These are phyloP conservation scores for Cheiracanthium punctorium DNA, from an alignment of 2,888 invertebrate species.

Conservation along the genomic window DNA sequence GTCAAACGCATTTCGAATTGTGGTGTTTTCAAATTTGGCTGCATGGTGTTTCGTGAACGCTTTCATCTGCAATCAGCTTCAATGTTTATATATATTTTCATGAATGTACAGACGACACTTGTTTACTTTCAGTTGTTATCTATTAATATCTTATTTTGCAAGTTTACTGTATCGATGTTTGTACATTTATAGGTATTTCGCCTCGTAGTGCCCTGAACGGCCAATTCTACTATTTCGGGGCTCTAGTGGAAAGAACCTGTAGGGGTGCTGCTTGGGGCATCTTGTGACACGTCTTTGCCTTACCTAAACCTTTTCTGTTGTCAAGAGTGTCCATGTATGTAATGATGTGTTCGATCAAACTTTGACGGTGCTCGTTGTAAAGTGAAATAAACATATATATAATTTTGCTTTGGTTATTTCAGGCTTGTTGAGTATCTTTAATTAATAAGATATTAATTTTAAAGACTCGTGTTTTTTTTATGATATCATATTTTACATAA, in stretches of 20 bases:
- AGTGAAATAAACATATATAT: conserved; percentile 53
- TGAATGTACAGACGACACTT: not conserved
- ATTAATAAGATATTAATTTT: too few species aligned
- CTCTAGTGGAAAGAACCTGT: conserved; percentile 61
- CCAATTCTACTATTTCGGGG: conserved; percentile 57
- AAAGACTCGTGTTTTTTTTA: too few species aligned
- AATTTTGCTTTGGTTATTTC: conserved; percentile 9
- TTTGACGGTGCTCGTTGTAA: conserved; percentile 58
- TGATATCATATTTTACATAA: too few species aligned
- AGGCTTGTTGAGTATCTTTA: too few species aligned
- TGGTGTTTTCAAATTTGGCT: not conserved
- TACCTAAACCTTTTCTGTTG: conserved; percentile 14
- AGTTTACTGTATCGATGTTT: not conserved
- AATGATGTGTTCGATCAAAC: conserved; percentile 32
- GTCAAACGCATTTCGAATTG: not conserved
- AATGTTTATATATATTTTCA: not conserved
- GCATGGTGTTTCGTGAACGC: too few species aligned
- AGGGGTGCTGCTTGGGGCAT: not conserved
- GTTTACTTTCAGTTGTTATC: not conserved
- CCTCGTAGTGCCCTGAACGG: conserved; percentile 17
- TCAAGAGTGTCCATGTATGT: conserved; percentile 25
- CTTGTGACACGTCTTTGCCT: conserved; percentile 6
- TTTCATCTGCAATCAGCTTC: not conserved
- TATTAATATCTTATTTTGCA: not conserved
- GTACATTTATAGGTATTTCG: conserved; percentile 15